Conservation (phyloP, 1,140 invertebrate genomes). For the Chrysoperla carnea region DNA sequence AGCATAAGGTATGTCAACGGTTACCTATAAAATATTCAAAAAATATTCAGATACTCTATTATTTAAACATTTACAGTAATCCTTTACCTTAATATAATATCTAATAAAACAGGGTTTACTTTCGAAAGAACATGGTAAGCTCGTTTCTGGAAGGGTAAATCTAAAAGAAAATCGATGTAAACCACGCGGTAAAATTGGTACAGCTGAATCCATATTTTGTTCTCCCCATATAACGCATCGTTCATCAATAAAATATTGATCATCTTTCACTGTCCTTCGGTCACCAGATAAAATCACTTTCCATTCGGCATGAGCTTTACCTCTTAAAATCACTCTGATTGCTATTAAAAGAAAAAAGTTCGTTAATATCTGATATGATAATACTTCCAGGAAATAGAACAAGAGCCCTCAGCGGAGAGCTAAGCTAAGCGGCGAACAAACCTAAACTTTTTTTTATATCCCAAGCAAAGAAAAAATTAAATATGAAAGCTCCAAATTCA, state of each 20-base stretch:
- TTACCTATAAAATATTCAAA: slow-evolving; percentile 23
- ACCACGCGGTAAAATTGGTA: slow-evolving; percentile 59
- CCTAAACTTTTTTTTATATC: neutral
- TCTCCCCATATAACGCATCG: slow-evolving; percentile 61
- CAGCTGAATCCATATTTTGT: slow-evolving; percentile 35
- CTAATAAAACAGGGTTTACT: slow-evolving; percentile 60
- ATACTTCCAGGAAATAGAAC: neutral
- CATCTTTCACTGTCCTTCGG: slow-evolving; percentile 56
- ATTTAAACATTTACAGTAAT: neutral
- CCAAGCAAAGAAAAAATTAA: neutral
- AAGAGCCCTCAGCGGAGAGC: neutral
- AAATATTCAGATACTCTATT: neutral
- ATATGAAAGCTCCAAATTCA: too few species aligned
- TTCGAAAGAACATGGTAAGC: slow-evolving; percentile 65
- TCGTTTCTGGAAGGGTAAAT: slow-evolving; percentile 61
- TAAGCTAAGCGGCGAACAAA: neutral
- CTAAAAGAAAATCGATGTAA: slow-evolving; percentile 58
- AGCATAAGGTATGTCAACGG: slow-evolving; percentile 67
- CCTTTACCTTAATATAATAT: slow-evolving; percentile 51
- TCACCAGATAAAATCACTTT: slow-evolving; percentile 65
- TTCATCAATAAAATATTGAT: slow-evolving; percentile 69
- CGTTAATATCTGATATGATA: neutral
- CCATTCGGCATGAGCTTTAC: slow-evolving; percentile 69
- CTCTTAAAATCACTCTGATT: slow-evolving; percentile 52
- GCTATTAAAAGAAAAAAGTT: slow-evolving; percentile 30